Evolutionary conservation across 1,140 invertebrate genomes (phyloP).

Genomic region (Dolichoris vasculosae): DNA sequence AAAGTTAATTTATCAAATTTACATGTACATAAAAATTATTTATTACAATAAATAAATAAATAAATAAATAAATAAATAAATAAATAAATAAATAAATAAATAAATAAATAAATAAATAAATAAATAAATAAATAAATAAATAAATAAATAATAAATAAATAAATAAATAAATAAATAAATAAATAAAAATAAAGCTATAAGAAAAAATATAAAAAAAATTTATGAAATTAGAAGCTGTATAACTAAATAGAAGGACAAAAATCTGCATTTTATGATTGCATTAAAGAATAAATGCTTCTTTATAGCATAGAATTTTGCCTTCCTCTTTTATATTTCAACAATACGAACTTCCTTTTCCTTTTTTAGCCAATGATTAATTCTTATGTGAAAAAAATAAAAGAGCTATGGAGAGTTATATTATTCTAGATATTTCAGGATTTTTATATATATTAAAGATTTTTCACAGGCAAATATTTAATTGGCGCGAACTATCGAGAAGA

Average conservation of each 20-base stretch:
- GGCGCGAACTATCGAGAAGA: too few species aligned
- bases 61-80: background rate
- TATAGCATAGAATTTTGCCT: background rate
- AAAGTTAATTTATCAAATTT: background rate
- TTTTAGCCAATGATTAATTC: background rate
- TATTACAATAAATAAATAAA: background rate
- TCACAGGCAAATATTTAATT: too few species aligned
- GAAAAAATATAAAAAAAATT: background rate
- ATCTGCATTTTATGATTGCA: background rate
- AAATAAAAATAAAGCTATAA: background rate
- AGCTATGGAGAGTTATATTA: too few species aligned
- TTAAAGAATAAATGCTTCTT: background rate
- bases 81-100: background rate
- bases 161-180: background rate
- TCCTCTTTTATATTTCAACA: background rate
- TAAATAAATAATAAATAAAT: background rate
- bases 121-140: background rate
- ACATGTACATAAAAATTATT: background rate
- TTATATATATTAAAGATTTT: too few species aligned
- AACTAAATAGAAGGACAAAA: background rate
- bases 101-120: background rate
- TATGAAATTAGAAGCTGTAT: background rate
- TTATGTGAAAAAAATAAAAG: background rate
- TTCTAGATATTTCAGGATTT: background rate
- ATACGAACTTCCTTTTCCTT: background rate